Conservation (phyloP, 2,888 invertebrate species). For the Agriopis aurantiaria region DNA sequence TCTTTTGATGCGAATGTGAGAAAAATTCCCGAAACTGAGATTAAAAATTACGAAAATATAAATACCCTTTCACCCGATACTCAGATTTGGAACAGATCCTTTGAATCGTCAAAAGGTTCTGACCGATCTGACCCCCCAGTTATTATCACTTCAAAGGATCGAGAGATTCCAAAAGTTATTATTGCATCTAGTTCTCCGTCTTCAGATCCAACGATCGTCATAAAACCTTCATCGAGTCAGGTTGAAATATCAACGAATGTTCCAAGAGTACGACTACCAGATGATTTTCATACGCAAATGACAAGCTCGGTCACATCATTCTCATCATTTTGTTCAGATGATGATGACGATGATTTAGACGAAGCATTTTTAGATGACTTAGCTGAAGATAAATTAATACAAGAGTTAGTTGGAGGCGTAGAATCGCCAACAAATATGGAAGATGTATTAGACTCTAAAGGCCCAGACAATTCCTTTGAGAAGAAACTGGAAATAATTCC, state of each 20-base stretch:
- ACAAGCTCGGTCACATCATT: conserved; percentile 71
- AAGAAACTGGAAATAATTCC: conserved; percentile 80
- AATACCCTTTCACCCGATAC: conserved; percentile 60
- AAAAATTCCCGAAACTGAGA: conserved; percentile 58
- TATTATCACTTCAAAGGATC: conserved; percentile 55
- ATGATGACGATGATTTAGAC: conserved; percentile 66
- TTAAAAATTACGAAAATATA: conserved; percentile 76
- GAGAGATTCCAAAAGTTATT: conserved; percentile 80
- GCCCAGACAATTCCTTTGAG: conserved; percentile 73
- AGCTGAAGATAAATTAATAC: conserved; percentile 75
- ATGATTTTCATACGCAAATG: conserved; percentile 74
- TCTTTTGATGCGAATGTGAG: conserved; percentile 68
- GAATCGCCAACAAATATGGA: conserved; percentile 75
- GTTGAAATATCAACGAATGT: conserved; percentile 69
- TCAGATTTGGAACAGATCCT: conserved; percentile 56
- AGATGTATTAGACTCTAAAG: conserved; percentile 75
- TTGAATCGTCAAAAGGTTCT: conserved; percentile 54
- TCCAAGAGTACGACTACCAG: conserved; percentile 83
- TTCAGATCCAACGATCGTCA: conserved; percentile 87
- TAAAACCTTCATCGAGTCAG: conserved; percentile 84
- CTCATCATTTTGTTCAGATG: conserved; percentile 75
- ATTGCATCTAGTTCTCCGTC: conserved; percentile 81
- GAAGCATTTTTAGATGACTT: conserved; percentile 68
- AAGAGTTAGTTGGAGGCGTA: conserved; percentile 79
- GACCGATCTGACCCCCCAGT: conserved; percentile 51